Conservation (phyloP, 2,888 invertebrate species). For the Pseudococcus viburni region DNA sequence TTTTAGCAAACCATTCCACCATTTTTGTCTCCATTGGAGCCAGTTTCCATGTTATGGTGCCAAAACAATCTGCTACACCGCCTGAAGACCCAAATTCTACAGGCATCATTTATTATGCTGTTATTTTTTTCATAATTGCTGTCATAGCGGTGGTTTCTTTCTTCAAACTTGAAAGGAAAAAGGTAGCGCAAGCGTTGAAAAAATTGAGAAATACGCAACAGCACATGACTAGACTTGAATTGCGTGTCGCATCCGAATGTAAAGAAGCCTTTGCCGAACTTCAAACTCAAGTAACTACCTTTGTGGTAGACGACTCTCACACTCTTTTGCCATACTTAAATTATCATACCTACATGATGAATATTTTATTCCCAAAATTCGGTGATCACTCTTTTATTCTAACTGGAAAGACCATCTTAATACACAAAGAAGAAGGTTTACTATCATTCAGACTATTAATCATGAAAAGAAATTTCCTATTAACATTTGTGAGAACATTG, state of each 20-base stretch:
- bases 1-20: no score
- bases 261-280: slow-evolving; percentile 97
- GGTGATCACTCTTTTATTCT: slow-evolving; percentile 95
- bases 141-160: neutral
- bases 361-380: slow-evolving; percentile 97
- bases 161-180: slow-evolving; percentile 80
- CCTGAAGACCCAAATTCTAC: no score
- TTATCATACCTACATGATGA: slow-evolving; percentile 97
- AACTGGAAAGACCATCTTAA: slow-evolving; percentile 91
- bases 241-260: slow-evolving; percentile 96
- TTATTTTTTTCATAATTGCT: neutral
- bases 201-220: slow-evolving; percentile 99
- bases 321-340: slow-evolving; percentile 98
- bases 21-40: no score
- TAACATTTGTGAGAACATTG: slow-evolving; percentile 95
- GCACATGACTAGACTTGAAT: slow-evolving; percentile 97
- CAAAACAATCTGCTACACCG: no score
- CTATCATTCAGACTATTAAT: slow-evolving; percentile 94
- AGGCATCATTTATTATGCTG: neutral
- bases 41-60: no score
- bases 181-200: slow-evolving; percentile 95
- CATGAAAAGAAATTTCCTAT: slow-evolving; percentile 97
- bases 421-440: slow-evolving; percentile 93
- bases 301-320: slow-evolving; percentile 91
- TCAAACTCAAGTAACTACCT: slow-evolving; percentile 97